phyloP scores from a whole-genome alignment of 2,888 invertebrate species.

The Noctuana brunneofusca region DNA sequence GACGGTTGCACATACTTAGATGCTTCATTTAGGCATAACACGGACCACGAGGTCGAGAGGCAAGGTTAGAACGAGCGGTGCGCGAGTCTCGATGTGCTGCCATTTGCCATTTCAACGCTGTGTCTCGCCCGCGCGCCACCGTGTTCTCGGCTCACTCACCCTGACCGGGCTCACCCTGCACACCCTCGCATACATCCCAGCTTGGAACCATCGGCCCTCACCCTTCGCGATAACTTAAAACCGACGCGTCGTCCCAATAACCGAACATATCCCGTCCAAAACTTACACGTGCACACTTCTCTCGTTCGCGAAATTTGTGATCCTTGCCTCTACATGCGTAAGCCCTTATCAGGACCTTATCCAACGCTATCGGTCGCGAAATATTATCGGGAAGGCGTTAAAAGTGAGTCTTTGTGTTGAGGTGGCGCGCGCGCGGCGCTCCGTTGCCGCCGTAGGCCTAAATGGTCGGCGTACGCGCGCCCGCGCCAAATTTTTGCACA shows the following conservation, averaged over 20 bases:
- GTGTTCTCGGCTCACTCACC: slow-evolving; percentile 30
- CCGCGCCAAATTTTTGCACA: slow-evolving; percentile 71
- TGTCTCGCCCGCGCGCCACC: slow-evolving; percentile 60
- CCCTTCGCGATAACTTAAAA: neutral
- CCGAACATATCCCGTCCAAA: neutral
- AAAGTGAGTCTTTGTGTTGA: slow-evolving; percentile 36
- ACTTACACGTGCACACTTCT: slow-evolving; percentile 31
- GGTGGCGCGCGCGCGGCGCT: slow-evolving; percentile 43
- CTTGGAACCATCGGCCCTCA: slow-evolving; percentile 5
- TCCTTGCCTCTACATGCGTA: slow-evolving; percentile 37
- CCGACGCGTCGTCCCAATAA: slow-evolving; percentile 13
- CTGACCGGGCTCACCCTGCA: slow-evolving; percentile 31
- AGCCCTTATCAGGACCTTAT: slow-evolving; percentile 56
- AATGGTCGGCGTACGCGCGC: slow-evolving; percentile 55
- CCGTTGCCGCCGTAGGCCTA: slow-evolving; percentile 63
- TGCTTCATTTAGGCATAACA: slow-evolving; percentile 62
- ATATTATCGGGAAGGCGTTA: slow-evolving; percentile 44
- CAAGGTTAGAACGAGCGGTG: slow-evolving; percentile 50
- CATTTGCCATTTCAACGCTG: slow-evolving; percentile 69
- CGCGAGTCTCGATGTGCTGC: slow-evolving; percentile 48
- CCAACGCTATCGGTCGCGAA: slow-evolving; percentile 1
- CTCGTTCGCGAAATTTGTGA: slow-evolving; percentile 31
- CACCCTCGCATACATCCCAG: slow-evolving; percentile 34
- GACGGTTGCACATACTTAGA: slow-evolving; percentile 41
- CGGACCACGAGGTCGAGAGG: slow-evolving; percentile 51